A percentile compares a stretch with the other conserved stretches of the same genome.
phyloP scores from a whole-genome alignment of 2,113 vertebrate species.

The Crotalus horridus region DNA sequence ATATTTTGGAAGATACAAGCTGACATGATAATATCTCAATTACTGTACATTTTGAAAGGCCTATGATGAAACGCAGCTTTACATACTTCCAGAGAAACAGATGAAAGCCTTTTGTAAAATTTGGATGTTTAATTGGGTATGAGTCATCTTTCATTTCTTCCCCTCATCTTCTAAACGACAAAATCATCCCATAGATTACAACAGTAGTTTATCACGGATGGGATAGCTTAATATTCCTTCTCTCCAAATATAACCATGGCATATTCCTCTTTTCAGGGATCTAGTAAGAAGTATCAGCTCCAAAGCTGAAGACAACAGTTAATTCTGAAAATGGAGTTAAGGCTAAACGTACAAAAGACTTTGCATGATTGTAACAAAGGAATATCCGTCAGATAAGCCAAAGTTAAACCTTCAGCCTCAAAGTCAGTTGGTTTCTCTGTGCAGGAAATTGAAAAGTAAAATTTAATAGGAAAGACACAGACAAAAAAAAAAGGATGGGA shows the following conservation, averaged over 20 bases:
- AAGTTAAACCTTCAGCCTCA: background rate
- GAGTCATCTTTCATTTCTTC: conserved; percentile 42
- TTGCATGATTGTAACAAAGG: background rate
- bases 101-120: conserved; percentile 52
- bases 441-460: background rate
- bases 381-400: background rate
- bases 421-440: background rate
- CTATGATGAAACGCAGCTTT: conserved; percentile 55
- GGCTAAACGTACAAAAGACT: background rate
- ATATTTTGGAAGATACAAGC: conserved; percentile 59
- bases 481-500: background rate
- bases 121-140: conserved; percentile 58
- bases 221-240: background rate
- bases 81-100: conserved; percentile 45
- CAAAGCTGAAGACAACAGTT: background rate
- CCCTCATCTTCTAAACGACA: conserved; percentile 22
- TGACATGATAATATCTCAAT: conserved; percentile 67
- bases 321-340: background rate
- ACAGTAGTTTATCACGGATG: background rate
- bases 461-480: background rate
- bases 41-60: conserved; percentile 55
- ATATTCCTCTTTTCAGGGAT: background rate
- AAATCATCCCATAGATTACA: conserved; percentile 40
- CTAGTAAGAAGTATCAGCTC: background rate
- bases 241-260: background rate